phyloP scores from a whole-genome alignment of 37 sponge, comb jelly and placozoan genomes.

The Halichondria panicea region DNA sequence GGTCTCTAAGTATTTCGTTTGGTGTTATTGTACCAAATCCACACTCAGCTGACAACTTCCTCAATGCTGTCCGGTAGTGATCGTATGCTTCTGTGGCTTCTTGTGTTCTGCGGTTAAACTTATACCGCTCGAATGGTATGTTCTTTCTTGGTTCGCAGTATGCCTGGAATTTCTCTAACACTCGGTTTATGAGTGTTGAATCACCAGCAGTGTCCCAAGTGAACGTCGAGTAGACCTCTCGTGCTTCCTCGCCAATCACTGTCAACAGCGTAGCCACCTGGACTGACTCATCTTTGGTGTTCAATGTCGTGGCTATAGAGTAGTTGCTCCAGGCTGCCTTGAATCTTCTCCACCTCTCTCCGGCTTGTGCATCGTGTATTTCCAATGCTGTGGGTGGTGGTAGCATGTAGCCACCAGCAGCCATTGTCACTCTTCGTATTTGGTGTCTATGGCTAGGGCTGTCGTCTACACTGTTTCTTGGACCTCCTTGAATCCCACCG shows the following conservation, averaged over 20 bases:
- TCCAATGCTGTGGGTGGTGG: conserved; percentile 12
- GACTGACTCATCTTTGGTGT: conserved; percentile 1
- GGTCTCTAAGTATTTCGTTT: background rate
- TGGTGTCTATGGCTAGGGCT: too few relatives aligned
- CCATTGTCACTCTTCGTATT: too few relatives aligned
- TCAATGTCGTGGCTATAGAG: background rate
- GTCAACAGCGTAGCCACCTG: conserved; percentile 28
- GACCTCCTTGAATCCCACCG: too few relatives aligned
- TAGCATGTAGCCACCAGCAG: background rate
- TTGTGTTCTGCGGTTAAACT: too few relatives aligned
- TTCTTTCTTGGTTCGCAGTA: too few relatives aligned
- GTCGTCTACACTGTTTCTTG: too few relatives aligned
- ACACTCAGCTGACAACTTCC: too few relatives aligned
- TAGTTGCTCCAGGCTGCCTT: conserved; percentile 12
- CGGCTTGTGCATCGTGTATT: conserved; percentile 6
- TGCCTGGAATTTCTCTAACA: background rate
- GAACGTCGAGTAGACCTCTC: conserved; percentile 26
- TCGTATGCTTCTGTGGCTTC: too few relatives aligned
- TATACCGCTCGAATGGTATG: too few relatives aligned
- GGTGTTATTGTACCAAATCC: too few relatives aligned
- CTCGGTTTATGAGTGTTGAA: conserved; percentile 6
- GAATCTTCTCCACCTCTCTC: conserved; percentile 20
- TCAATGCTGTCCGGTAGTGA: too few relatives aligned
- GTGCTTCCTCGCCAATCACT: conserved; percentile 42
- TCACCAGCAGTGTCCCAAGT: conserved; percentile 27